Evolutionary conservation across 1,140 invertebrate genomes (phyloP).

Genomic region (Hypsibius dujardini): DNA sequence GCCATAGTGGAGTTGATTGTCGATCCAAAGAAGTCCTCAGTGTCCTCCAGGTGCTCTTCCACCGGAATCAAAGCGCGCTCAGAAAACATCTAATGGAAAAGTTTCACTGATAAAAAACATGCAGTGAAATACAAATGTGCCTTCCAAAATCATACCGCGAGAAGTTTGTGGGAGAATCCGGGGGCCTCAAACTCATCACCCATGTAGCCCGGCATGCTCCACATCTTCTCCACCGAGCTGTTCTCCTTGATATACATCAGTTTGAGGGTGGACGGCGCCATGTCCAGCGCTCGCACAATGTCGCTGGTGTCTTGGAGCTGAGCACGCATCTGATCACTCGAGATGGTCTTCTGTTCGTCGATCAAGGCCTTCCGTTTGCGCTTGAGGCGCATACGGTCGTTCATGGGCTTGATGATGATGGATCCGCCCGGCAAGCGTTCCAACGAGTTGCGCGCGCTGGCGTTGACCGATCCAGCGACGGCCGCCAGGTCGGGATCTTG

Average conservation of each 20-base stretch:
- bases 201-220: conserved; percentile 56
- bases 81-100: background rate
- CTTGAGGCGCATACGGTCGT: conserved; percentile 40
- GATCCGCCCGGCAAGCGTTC: background rate
- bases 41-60: background rate
- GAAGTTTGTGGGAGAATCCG: background rate
- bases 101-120: background rate
- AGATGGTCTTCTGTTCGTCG: conserved; percentile 97
- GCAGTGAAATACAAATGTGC: background rate
- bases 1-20: background rate
- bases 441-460: background rate
- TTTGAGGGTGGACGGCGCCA: conserved; percentile 92
- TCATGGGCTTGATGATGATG: background rate
- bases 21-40: background rate
- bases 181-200: background rate
- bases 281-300: conserved; percentile 85
- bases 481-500: too few relatives aligned
- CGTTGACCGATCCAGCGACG: background rate
- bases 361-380: conserved; percentile 90
- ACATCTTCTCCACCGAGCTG: conserved; percentile 86
- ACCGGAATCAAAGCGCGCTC: background rate
- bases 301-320: conserved; percentile 93
- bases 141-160: background rate
- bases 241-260: conserved; percentile 99
- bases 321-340: conserved; percentile 98